Evolutionary conservation across 2,888 invertebrate genomes (phyloP).

Genomic region (Labia minor): DNA sequence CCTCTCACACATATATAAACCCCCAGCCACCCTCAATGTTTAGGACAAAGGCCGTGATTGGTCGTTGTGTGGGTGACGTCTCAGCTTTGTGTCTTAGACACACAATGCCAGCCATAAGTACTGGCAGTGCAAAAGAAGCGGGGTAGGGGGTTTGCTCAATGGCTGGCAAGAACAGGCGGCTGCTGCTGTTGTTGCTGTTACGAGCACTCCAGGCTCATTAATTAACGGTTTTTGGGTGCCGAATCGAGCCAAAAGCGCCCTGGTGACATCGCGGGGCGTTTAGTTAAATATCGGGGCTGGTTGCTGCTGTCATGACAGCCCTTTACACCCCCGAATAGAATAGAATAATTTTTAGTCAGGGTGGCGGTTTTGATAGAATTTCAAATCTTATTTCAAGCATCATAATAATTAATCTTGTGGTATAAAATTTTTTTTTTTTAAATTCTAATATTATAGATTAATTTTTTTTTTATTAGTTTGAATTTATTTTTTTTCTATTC

Average conservation of each 20-base stretch:
- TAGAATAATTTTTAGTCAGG: not conserved
- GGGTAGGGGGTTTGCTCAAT: not conserved
- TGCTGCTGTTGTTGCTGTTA: not conserved
- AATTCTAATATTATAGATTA: too few relatives aligned
- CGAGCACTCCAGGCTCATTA: not conserved
- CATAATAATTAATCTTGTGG: not conserved
- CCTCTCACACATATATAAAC: too few relatives aligned
- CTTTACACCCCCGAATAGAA: not conserved
- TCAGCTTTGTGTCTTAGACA: constrained; percentile 4
- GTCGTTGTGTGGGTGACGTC: not conserved
- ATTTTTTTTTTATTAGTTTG: too few relatives aligned
- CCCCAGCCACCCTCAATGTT: too few relatives aligned
- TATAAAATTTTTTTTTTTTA: too few relatives aligned
- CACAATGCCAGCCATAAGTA: not conserved
- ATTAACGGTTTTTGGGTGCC: constrained; percentile 8
- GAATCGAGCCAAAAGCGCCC: not conserved
- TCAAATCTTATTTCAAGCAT: not conserved
- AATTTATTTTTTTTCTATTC: too few relatives aligned
- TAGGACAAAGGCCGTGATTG: constrained; percentile 4
- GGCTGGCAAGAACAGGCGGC: constrained; percentile 8
- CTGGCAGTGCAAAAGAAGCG: not conserved
- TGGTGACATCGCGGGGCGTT: not conserved
- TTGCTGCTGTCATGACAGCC: not conserved
- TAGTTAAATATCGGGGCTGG: constrained; percentile 1
- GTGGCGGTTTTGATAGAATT: not conserved